Conservation (phyloP, 2,113 vertebrate species). For the Misgurnus anguillicaudatus region DNA sequence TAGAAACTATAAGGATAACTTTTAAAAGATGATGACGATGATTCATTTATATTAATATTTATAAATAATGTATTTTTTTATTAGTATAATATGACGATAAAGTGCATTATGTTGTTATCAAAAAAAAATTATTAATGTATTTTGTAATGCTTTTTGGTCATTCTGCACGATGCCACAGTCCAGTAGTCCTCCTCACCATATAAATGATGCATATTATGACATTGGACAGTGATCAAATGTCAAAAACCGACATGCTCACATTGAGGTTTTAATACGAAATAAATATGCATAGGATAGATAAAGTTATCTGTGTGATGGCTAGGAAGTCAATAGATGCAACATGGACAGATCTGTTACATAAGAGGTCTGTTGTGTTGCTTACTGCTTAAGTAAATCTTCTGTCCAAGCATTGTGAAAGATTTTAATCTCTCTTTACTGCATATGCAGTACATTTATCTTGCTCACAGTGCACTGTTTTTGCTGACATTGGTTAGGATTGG, state of each 20-base stretch:
- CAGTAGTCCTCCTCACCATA: background rate
- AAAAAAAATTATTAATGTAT: background rate
- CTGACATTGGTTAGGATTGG: background rate
- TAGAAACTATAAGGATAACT: background rate
- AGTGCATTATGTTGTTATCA: no score
- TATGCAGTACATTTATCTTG: background rate
- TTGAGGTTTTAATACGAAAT: background rate
- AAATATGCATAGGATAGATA: background rate
- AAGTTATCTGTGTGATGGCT: background rate
- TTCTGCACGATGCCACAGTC: background rate
- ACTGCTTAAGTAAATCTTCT: background rate
- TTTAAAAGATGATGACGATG: no score
- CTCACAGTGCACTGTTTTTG: background rate
- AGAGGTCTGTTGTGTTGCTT: slow-evolving; percentile 10
- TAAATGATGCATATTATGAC: background rate
- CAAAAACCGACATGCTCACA: background rate
- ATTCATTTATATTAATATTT: no score
- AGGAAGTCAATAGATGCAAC: background rate
- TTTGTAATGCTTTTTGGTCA: background rate
- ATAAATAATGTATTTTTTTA: no score
- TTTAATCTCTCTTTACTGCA: background rate
- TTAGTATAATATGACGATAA: no score
- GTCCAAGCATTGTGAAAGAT: slow-evolving; percentile 1
- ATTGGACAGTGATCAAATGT: background rate
- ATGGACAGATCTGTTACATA: slow-evolving; percentile 24